Base-by-base conservation (phyloP, 2,888 invertebrate species). In the Diadegma fenestrale region DNA sequence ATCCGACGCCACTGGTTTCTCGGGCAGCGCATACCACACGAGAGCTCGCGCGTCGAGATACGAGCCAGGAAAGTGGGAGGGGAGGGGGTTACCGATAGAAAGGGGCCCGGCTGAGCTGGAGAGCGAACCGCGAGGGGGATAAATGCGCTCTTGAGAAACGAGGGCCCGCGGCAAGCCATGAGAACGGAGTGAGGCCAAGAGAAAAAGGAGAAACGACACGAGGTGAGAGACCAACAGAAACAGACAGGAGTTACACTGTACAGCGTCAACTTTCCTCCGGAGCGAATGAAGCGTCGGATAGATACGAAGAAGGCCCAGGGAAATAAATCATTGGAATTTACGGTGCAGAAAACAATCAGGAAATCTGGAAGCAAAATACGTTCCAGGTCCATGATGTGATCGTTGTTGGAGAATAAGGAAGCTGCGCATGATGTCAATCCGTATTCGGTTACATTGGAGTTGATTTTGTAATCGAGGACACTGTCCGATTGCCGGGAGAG, bases 391-490 rank as follows among this genome's bases (percentile, higher is more conserved):
- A 89, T 91, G 90, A 92, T 90, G 90, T 87, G 85, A 90, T 91
- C 90, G 90, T 90, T 26, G 86, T 88, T 88, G 88, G 90, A 86
- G 89, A 90, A 88, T 91, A 90, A 91, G 89, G 89, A 90, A 88
- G 91, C 89, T 91, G 89, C 91, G 90, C 92, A 92, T 91, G 92
- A 91, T 92, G 92, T 90, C 89, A 92, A 91, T 90, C 86, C 85
- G 82, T 86, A 84, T 86, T 79, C 8, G 81, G 73, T 82, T 82
- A 84, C 19, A 58, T 68, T 41, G 41, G 5, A n/a, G 26, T 41
- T 78, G 33, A n/a, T 33, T 72, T 48, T 51, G 68, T 45, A 61
- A 86, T 89, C 86, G 54, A 54, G 22, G 22, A 54, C 2, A 22
- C 4, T 1, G 22, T 54, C 4, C 22, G 5, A 54, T 54, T 12